These are phyloP conservation scores for Xylocopa sonorina DNA, from an alignment of 1,140 invertebrate species.

Conservation along the genomic window DNA sequence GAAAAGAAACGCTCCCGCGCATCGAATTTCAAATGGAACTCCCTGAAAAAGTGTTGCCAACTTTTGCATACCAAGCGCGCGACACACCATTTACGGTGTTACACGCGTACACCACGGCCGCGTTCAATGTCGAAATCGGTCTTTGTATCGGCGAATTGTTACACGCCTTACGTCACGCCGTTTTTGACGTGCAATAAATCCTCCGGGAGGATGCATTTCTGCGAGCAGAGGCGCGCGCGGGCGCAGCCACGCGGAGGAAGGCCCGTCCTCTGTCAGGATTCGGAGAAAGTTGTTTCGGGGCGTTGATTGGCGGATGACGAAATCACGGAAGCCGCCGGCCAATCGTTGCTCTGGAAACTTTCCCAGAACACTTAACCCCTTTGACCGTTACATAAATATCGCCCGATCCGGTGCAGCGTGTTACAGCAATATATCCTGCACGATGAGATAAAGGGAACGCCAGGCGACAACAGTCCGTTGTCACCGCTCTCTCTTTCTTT, in stretches of 20 bases:
- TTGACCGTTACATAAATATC: constrained; percentile 73
- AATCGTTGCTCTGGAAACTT: constrained; percentile 72
- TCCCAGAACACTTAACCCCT: constrained; percentile 71
- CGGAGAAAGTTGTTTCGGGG: constrained; percentile 74
- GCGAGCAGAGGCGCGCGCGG: constrained; percentile 29
- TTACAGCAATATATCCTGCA: constrained; percentile 54
- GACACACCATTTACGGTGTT: neutral
- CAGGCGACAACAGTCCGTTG: constrained; percentile 41
- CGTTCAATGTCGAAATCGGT: constrained; percentile 39
- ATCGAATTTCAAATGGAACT: neutral
- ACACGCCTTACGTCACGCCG: constrained; percentile 29
- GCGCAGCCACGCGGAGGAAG: constrained; percentile 30
- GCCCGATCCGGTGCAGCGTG: constrained; percentile 50
- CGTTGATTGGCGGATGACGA: constrained; percentile 72
- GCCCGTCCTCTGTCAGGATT: constrained; percentile 65
- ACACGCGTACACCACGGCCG: neutral
- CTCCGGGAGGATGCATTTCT: constrained; percentile 53
- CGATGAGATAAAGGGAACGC: constrained; percentile 54
- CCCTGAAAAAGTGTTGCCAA: neutral
- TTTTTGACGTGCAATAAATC: constrained; percentile 33
- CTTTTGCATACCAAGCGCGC: neutral
- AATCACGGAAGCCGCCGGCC: constrained; percentile 72
- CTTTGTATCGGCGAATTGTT: constrained; percentile 43
- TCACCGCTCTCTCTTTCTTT: constrained; percentile 37
- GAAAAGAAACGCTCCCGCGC: neutral